Evolutionary conservation across 2,113 vertebrate genomes (phyloP), one percentile per base, ranked within the genome.

Genomic region (Leptosomus discolor): DNA sequence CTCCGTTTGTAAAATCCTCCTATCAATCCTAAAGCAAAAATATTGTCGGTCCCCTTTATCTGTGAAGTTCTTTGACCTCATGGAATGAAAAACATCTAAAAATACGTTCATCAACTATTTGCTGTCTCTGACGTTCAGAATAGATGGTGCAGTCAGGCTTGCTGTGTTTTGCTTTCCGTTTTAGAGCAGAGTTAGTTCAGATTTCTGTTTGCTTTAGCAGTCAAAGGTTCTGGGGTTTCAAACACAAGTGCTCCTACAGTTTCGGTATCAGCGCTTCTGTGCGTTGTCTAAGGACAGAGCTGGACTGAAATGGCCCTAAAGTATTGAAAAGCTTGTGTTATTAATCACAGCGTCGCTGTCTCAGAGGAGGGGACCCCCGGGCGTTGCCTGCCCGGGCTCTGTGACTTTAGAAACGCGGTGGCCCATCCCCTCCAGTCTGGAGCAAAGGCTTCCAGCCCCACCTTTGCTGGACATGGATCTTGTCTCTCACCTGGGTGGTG

Each of bases 371-470:
- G 27, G 36, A 37, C 7, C 0, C 23, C 22, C 1, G 0, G 18
- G 39, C 48, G 30, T 20, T 34, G 34, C 34, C 50, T 65, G 18
- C 23, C 22, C 20, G 11, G 48, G 7, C 23, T 56, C 20, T 1
- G 1, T 29, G 34, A 48, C 30, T 57, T 36, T 5, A 6, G 43
- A 34, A 92, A 39, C 0, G 2, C 0, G 0, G 16, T 34, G 1
- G 36, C 15, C 15, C 53, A 6, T 50, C 12, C 30, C 8, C 1
- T 56, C 29, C 15, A 9, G 6, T 12, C 23, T 39, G 75, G 15
- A 77, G 26, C 39, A 65, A 69, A 60, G 43, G 10, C 45, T 83
- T 53, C 16, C 19, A 68, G 21, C 9, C 22, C 23, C 12, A 18
- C 8, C 4, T 37, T 63, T 58, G 32, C 50, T 65, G 17, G 46